Evolutionary conservation across 1,140 invertebrate genomes (phyloP), one percentile per base, ranked within the genome.

Genomic region (Battus philenor): DNA sequence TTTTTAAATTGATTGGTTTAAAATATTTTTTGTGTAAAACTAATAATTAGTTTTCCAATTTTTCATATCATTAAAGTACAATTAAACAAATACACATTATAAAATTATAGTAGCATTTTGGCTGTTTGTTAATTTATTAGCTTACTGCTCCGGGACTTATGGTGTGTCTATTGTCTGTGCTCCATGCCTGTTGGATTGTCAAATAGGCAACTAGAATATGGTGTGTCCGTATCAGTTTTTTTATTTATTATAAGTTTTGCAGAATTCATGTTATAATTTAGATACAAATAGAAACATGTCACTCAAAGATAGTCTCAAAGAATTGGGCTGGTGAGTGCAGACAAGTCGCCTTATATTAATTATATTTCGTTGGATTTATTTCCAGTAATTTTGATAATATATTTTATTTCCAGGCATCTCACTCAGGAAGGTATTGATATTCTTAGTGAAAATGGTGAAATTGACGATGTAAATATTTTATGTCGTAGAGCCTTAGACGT

Each of bases 401-500:
- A n/a, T 76, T 50, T 54, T 75, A 67, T 60, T 88, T 88, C 57
- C 64, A 91, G 93, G 92, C 86, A 90, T 68, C 79, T 93, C 32
- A 90, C 91, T 48, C 86, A 90, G 48, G 89, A 91, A 65, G 92
- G 91, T 49, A 85, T 90, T 45, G 87, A 92, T 61, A 72, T 87
- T 62, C 87, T 93, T 59, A 89, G 87, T 44, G 90, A 92, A 78
- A 89, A 90, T 82, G 90, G 89, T 39, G 88, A 88, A 61, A 87
- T 90, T 44, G 83, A 82, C 47, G 90, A 91, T 70, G 73, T 88
- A 49, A 88, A 90, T 57, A 88, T 85, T 47, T 76, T 94, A 29
- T 86, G 90, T 38, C 90, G 90, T 69, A 89, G 86, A 68, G 92
- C 92, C 26, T 74, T 93, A 68, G 90, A 95, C 87, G 94, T 95